These are phyloP conservation scores for Linyphia triangularis DNA, from an alignment of 2,888 invertebrate species.

Conservation along the genomic window DNA sequence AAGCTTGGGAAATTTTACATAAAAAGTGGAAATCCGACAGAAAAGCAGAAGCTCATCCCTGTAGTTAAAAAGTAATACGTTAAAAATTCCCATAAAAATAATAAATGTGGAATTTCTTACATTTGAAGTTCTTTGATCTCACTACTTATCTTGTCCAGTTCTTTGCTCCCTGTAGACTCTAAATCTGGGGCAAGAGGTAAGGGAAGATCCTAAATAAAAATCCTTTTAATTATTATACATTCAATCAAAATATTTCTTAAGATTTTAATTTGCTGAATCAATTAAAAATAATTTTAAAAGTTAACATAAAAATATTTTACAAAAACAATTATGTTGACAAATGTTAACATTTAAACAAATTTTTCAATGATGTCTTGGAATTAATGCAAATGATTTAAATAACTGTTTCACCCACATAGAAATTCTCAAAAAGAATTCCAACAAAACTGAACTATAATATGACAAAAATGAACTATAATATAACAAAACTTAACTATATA, in stretches of 20 bases:
- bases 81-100: not conserved
- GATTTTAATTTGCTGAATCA: no score
- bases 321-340: not conserved
- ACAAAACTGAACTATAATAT: no score
- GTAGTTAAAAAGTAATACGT: not conserved
- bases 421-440: no score
- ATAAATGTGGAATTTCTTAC: slow-evolving; percentile 48
- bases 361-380: no score
- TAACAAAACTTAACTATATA: no score
- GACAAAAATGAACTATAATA: no score
- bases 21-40: no score
- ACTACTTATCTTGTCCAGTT: slow-evolving; percentile 76
- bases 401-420: no score
- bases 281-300: not conserved
- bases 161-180: slow-evolving; percentile 76
- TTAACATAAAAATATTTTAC: not conserved
- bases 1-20: no score
- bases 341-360: not conserved
- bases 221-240: not conserved
- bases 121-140: slow-evolving; percentile 77
- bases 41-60: no score
- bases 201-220: slow-evolving; percentile 57
- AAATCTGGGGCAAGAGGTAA: slow-evolving; percentile 56
- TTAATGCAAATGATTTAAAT: no score
- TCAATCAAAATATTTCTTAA: not conserved